Conservation (phyloP, 2,113 vertebrate genomes). For the Thymallus thymallus region DNA sequence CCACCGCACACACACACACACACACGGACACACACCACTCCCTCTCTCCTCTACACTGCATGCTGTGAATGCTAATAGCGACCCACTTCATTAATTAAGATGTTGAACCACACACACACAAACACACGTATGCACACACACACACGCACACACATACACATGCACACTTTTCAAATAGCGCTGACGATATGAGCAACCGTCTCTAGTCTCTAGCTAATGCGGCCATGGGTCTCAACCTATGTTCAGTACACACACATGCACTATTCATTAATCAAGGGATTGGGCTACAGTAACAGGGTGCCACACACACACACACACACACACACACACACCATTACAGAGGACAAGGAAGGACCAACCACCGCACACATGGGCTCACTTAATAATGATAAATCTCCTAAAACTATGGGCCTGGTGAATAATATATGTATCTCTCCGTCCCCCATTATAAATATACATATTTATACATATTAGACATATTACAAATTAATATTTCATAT, state of each 20-base stretch:
- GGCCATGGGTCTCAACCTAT: too few species aligned
- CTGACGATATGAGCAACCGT: too few species aligned
- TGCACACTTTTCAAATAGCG: not conserved
- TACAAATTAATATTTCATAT: constrained; percentile 58
- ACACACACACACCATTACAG: constrained; percentile 17
- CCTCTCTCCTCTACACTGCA: not conserved
- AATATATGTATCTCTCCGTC: constrained; percentile 41
- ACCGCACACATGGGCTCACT: constrained; percentile 32
- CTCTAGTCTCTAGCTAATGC: too few species aligned
- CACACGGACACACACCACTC: not conserved
- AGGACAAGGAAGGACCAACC: constrained; percentile 14
- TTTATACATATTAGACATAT: constrained; percentile 48
- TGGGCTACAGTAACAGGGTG: not conserved
- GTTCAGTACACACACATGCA: not conserved
- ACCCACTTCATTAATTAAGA: not conserved
- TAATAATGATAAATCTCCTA: constrained; percentile 45
- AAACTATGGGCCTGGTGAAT: constrained; percentile 27
- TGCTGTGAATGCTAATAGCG: constrained; percentile 10
- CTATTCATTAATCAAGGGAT: not conserved
- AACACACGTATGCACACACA: constrained; percentile 5
- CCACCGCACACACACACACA: not conserved
- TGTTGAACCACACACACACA: constrained; percentile 6
- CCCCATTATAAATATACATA: constrained; percentile 58
- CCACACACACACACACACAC: not conserved
- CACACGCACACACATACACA: constrained; percentile 1